Percentiles rank a stretch among this genome's conserved stretches.
Conservation (phyloP, 2,888 invertebrate species). For the Nymphalis polychloros region DNA sequence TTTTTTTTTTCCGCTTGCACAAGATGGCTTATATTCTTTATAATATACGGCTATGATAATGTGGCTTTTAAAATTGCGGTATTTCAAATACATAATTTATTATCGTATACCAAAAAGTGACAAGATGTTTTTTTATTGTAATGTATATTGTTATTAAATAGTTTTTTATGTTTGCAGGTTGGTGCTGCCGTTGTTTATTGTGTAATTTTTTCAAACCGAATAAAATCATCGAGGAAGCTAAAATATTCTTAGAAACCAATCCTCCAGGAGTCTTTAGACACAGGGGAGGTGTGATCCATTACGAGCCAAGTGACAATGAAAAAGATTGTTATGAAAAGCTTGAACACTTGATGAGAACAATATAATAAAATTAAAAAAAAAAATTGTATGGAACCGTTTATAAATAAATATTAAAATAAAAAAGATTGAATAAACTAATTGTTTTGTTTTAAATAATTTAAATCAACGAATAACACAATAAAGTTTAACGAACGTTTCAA, state of each 20-base stretch:
- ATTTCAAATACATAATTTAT: neutral
- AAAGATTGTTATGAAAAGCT: conserved; percentile 80
- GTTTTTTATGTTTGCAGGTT: conserved; percentile 64
- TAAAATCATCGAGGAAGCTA: conserved; percentile 77
- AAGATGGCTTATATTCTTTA: no score
- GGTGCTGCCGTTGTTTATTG: conserved; percentile 83
- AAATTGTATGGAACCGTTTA: no score
- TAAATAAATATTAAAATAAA: no score
- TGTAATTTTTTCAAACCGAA: conserved; percentile 82
- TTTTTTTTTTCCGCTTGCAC: no score
- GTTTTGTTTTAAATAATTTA: no score
- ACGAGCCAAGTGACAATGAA: conserved; percentile 80
- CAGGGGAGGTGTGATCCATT: conserved; percentile 58
- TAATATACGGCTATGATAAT: no score
- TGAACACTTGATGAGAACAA: conserved; percentile 78
- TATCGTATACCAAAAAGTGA: neutral
- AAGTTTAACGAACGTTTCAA: no score
- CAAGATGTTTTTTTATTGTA: no score
- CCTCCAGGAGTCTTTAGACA: conserved; percentile 79
- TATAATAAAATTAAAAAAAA: conserved; percentile 47
- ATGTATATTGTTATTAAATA: no score
- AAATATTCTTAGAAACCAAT: conserved; percentile 77
- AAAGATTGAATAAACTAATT: no score
- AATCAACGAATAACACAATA: no score
- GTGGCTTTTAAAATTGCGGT: neutral